A percentile compares a stretch with the other conserved stretches of the same genome.
These are phyloP conservation scores for Lepidurus apus DNA, from an alignment of 1,140 invertebrate genomes.

Conservation along the genomic window DNA sequence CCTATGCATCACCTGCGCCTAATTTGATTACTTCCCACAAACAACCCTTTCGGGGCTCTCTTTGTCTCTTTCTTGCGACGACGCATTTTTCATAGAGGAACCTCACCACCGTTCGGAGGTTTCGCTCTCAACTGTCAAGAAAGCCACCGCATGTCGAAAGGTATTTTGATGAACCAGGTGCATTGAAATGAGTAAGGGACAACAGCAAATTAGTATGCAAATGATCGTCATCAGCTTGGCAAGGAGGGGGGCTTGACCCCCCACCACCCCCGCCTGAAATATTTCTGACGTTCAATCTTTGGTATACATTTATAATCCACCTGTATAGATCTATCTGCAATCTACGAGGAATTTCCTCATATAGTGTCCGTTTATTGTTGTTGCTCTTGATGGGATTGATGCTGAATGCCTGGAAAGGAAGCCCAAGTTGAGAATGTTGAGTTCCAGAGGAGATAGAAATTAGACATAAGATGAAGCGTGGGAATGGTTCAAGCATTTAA, in stretches of 20 bases:
- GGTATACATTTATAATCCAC: too few relatives aligned
- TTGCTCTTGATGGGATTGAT: too few relatives aligned
- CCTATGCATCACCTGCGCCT: not conserved
- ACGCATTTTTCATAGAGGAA: not conserved
- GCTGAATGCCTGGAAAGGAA: too few relatives aligned
- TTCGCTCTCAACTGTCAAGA: not conserved
- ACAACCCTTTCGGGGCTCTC: not conserved
- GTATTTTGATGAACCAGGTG: not conserved
- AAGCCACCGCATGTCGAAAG: not conserved
- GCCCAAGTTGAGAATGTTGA: too few relatives aligned
- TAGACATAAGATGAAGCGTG: not conserved
- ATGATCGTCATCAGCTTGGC: slow-evolving; percentile 14
- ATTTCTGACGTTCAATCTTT: too few relatives aligned
- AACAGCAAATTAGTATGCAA: slow-evolving; percentile 22
- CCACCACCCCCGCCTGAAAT: not conserved
- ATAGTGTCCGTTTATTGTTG: too few relatives aligned
- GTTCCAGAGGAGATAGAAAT: not conserved
- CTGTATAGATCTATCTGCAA: too few relatives aligned
- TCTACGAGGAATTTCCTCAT: too few relatives aligned
- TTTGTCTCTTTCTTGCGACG: not conserved
- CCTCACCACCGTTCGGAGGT: not conserved
- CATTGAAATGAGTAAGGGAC: not conserved
- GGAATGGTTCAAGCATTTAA: slow-evolving; percentile 19
- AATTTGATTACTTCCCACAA: slow-evolving; percentile 15
- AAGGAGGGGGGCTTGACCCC: slow-evolving; percentile 10